Base-by-base conservation (phyloP, 1,140 invertebrate genomes). In the Heliothis virescens region DNA sequence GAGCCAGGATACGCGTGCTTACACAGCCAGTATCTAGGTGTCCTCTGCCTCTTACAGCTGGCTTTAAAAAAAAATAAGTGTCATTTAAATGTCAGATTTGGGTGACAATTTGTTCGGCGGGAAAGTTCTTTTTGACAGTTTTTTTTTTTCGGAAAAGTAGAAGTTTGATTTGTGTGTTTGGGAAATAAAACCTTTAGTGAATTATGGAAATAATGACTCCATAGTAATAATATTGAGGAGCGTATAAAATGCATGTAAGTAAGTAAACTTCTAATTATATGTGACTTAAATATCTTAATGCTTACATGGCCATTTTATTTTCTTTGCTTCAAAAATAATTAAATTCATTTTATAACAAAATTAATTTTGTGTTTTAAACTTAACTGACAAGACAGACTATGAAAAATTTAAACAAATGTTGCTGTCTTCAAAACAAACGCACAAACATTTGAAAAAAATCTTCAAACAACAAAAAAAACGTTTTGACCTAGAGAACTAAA, bases 201-300 rank as follows among this genome's bases (percentile, higher is more conserved):
- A 41, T 41, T 41, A 41, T 41, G 34, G 34, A 41, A 41, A 41
- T 9, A 9, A 26, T 26, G 21, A 26, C 21, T 26, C 21, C 21
- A 26, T 26, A 26, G 1, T 5, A 7, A 41, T 9, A 41, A 16
- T 73, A 65, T 75, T 52, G 18, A 71, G 69, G 65, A 65, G 53
- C 18, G 2, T 26, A 21, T 81, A 81, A 76, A 77, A 84, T 84
- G 82, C 80, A 84, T 62, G 82, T 81, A 79, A 79, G 82, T 69
- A 16, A 63, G 73, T 75, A 29, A n/a, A 26, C n/a, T 41, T 78
- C 60, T 69, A 21, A 52, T 52, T 63, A 57, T 55, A 5, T 73
- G 3, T 73, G 3, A 18, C 12, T 72, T 12, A 18, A 9, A 41
- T 9, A 41, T 41, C 34, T 41, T 41, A 7, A 41, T 41, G 34